Conservation (phyloP, 2,113 vertebrate species). For the Phrynosoma platyrhinos region DNA sequence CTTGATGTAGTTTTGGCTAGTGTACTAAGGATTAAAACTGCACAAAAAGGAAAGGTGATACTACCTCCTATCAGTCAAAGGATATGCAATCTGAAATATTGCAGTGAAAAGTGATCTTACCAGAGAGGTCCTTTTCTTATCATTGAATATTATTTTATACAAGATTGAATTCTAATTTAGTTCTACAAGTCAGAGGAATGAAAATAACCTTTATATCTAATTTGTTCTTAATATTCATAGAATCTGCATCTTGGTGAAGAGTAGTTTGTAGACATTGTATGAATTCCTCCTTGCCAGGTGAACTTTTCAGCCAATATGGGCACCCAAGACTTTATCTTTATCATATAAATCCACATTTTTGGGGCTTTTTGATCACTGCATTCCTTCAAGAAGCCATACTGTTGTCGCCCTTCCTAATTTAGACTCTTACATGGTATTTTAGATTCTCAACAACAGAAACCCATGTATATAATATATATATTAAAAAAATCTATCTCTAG, state of each 20-base stretch:
- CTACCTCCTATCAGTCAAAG: not conserved
- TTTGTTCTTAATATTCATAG: not conserved
- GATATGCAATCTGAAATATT: not conserved
- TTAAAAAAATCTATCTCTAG: not conserved
- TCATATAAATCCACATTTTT: not conserved
- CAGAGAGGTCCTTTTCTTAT: not conserved
- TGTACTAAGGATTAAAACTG: not conserved
- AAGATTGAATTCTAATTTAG: too few species aligned
- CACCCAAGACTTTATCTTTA: not conserved
- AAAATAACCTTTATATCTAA: not conserved
- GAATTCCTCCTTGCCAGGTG: not conserved
- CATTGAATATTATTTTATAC: not conserved
- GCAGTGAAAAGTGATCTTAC: not conserved
- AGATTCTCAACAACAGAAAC: too few species aligned
- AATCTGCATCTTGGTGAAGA: not conserved
- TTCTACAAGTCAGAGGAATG: too few species aligned
- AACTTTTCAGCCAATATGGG: not conserved
- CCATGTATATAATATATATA: too few species aligned
- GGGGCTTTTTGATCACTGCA: not conserved
- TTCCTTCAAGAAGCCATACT: not conserved
- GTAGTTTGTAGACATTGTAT: not conserved
- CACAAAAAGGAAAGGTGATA: not conserved
- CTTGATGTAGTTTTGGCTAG: too few species aligned
- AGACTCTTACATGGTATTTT: too few species aligned
- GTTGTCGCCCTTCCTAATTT: not conserved